A percentile compares a stretch with the other conserved stretches of the same genome.
Evolutionary conservation across 2,797 vertebrate species (phyloP).

Genomic region (Notamacropus eugenii): DNA sequence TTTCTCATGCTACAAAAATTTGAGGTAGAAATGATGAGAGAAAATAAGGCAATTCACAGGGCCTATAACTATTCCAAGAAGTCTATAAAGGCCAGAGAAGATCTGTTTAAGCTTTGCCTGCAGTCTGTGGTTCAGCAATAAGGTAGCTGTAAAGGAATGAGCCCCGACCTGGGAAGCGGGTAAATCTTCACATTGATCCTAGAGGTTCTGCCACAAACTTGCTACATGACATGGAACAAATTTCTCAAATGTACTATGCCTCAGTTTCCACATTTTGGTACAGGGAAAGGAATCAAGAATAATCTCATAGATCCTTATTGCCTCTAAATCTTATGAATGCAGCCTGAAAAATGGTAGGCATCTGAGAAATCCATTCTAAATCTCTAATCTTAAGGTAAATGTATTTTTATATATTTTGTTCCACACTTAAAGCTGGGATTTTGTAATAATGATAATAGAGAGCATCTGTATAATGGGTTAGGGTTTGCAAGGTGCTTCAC

Average conservation of each 20-base stretch:
- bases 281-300: neutral
- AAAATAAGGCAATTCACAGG: constrained; percentile 4
- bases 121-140: neutral
- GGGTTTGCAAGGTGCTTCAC: neutral
- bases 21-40: constrained; percentile 2
- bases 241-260: neutral
- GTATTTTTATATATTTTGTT: neutral
- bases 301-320: neutral
- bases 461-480: neutral
- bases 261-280: neutral
- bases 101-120: neutral
- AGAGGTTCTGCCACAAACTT: neutral
- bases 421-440: neutral
- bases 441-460: neutral
- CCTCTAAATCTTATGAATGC: neutral
- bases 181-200: neutral
- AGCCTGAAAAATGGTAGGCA: neutral
- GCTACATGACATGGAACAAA: neutral
- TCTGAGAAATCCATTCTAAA: neutral
- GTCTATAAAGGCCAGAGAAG: neutral
- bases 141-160: neutral
- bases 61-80: constrained; percentile 17
- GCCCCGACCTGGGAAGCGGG: neutral
- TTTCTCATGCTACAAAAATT: constrained; percentile 21
- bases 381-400: neutral